phyloP scores from a whole-genome alignment of 2,888 invertebrate genomes.

The Phyllotreta striolata region DNA sequence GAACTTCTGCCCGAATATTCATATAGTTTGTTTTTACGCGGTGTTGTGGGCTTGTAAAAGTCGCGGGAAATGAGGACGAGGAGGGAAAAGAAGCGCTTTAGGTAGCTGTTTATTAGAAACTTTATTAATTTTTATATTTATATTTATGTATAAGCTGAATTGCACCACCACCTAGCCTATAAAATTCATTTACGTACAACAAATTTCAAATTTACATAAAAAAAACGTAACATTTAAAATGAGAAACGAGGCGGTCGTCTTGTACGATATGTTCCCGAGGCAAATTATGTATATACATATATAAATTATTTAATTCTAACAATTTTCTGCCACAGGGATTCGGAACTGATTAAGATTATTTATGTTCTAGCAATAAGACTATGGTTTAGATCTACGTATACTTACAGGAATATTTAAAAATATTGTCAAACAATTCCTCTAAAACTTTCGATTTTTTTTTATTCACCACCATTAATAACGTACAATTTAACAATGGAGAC shows the following conservation, averaged over 20 bases:
- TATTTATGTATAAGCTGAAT: conserved; percentile 57
- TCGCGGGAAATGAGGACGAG: too few species aligned
- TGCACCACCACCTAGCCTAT: conserved; percentile 61
- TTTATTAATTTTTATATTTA: conserved; percentile 48
- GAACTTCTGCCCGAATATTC: conserved; percentile 19
- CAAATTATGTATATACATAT: conserved; percentile 37
- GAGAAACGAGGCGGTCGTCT: conserved; percentile 41
- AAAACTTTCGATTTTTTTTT: neutral
- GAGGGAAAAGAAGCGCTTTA: too few species aligned
- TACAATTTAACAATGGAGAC: neutral
- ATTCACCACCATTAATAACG: neutral
- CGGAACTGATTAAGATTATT: too few species aligned
- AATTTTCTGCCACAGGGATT: conserved; percentile 1
- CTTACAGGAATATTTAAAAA: neutral
- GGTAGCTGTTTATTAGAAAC: conserved; percentile 23
- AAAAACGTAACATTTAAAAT: conserved; percentile 36
- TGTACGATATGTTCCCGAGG: conserved; percentile 45
- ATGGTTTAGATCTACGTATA: neutral
- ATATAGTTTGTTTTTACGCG: conserved; percentile 22
- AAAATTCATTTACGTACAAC: conserved; percentile 49
- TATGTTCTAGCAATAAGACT: neutral
- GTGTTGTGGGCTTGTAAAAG: conserved; percentile 1
- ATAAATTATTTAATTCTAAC: conserved; percentile 16
- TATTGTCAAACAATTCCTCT: conserved; percentile 18
- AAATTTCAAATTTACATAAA: conserved; percentile 41